phyloP scores from a whole-genome alignment of 2,888 invertebrate genomes.

The Cantharis lateralis region DNA sequence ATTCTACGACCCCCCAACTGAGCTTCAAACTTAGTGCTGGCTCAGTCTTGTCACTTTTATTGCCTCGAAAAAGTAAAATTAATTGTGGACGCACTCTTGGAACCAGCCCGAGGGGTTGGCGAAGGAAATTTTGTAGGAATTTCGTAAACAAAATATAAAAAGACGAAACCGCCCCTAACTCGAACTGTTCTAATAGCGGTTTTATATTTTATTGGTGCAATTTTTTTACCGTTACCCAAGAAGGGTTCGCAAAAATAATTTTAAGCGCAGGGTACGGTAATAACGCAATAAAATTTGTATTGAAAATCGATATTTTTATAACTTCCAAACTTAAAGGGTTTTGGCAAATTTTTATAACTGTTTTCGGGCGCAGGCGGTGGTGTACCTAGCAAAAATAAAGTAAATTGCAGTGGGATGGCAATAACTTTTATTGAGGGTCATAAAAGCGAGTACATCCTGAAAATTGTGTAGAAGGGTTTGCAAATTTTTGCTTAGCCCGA shows the following conservation, averaged over 20 bases:
- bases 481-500: not conserved
- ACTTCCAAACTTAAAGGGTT: not conserved
- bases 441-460: not conserved
- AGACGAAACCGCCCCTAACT: not conserved
- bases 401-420: not conserved
- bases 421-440: not conserved
- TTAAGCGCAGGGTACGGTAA: not conserved
- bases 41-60: constrained; percentile 37
- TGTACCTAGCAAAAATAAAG: not conserved
- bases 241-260: not conserved
- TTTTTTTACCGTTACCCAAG: not conserved
- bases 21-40: constrained; percentile 19
- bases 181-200: not conserved
- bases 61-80: constrained; percentile 37
- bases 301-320: not conserved
- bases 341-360: not conserved
- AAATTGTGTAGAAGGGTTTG: not conserved
- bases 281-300: constrained; percentile 2
- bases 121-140: not conserved
- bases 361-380: not conserved
- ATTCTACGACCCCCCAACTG: constrained; percentile 18
- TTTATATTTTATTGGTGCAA: not conserved
- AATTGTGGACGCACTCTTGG: constrained; percentile 28
- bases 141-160: not conserved
- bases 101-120: constrained; percentile 15